Evolutionary conservation across 2,113 vertebrate genomes (phyloP).

Genomic region (Aspidoscelis tigris): DNA sequence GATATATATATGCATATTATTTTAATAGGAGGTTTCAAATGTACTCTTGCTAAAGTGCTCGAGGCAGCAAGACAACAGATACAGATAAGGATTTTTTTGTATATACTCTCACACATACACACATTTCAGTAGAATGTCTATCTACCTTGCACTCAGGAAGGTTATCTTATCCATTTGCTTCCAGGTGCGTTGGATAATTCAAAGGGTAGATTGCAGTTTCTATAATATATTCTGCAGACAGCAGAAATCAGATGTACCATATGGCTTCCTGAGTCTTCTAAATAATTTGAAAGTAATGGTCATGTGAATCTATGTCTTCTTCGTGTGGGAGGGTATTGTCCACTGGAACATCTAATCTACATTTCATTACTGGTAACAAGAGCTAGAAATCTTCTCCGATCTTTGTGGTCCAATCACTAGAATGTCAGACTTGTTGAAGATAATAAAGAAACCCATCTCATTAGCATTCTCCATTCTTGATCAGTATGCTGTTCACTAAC

Average conservation of each 20-base stretch:
- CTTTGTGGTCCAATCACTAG: slow-evolving; percentile 12
- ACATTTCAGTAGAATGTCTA: no score
- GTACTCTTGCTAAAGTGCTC: neutral
- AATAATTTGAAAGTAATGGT: neutral
- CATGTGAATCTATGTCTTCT: neutral
- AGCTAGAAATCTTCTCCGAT: slow-evolving; percentile 39
- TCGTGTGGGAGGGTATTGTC: neutral
- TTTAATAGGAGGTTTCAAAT: neutral
- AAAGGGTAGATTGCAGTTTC: neutral
- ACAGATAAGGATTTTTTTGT: neutral
- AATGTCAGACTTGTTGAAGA: slow-evolving; percentile 50
- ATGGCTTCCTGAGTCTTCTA: neutral
- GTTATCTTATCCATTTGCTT: neutral
- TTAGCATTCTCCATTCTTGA: slow-evolving; percentile 52
- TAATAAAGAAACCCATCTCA: slow-evolving; percentile 41
- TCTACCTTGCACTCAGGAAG: neutral
- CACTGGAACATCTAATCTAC: neutral
- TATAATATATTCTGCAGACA: neutral
- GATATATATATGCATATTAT: no score
- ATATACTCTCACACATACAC: no score
- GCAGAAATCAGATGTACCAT: neutral
- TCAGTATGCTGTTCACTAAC: slow-evolving; percentile 50
- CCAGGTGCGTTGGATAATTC: neutral
- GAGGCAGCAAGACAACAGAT: neutral
- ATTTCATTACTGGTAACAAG: neutral